Percentiles rank a stretch among this genome's conserved stretches.
Evolutionary conservation across 2,797 vertebrate genomes (phyloP).

Genomic region (Aeoliscus strigatus): DNA sequence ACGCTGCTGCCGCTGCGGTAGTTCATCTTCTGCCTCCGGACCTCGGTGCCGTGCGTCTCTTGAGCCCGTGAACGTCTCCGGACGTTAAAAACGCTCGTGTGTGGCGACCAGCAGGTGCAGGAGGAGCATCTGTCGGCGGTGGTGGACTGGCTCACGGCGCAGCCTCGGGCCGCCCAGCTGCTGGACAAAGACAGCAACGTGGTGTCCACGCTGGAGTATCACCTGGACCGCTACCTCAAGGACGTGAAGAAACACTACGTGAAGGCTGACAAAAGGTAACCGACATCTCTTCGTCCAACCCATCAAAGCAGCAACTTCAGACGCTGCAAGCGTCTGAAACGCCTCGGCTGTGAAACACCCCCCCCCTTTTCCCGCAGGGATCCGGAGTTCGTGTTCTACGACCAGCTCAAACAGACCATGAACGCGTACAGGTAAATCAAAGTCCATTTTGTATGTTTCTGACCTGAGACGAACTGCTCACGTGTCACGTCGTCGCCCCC

Average conservation of each 20-base stretch:
- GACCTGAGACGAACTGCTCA: not conserved
- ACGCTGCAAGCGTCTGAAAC: no score
- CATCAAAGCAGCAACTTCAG: no score
- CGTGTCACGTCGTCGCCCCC: no score
- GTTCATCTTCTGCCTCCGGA: no score
- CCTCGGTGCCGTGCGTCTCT: no score
- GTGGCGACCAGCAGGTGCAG: constrained; percentile 82
- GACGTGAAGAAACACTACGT: constrained; percentile 92
- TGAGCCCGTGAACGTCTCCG: no score
- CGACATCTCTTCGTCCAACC: no score
- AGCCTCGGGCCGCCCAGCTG: constrained; percentile 93
- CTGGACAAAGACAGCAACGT: constrained; percentile 93
- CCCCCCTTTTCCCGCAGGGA: constrained; percentile 78
- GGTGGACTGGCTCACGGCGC: constrained; percentile 93
- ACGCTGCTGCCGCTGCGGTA: no score
- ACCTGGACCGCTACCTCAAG: constrained; percentile 89
- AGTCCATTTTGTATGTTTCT: not conserved
- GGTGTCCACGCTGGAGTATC: constrained; percentile 90
- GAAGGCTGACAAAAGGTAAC: constrained; percentile 95
- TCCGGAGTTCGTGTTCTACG: constrained; percentile 98
- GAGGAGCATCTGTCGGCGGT: constrained; percentile 90
- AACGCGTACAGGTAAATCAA: constrained; percentile 89
- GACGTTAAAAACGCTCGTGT: no score
- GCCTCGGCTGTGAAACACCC: no score
- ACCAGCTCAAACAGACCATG: constrained; percentile 98